Conservation (phyloP, 2,888 invertebrate species). For the Dioctria linearis region DNA sequence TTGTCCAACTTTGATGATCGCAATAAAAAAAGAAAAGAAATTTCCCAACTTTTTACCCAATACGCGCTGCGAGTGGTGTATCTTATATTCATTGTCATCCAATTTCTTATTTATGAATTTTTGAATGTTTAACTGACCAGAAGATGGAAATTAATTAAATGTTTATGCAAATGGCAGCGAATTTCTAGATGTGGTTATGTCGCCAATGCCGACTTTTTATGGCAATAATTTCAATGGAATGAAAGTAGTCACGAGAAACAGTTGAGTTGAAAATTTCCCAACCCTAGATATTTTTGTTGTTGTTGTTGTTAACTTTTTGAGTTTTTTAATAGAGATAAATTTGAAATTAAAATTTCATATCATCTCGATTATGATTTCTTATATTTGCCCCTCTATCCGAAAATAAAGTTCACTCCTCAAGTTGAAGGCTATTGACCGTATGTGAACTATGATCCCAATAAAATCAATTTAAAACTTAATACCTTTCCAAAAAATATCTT, state of each 20-base stretch:
- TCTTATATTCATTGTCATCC: slow-evolving; percentile 12
- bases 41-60: slow-evolving; percentile 42
- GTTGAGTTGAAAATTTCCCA: slow-evolving; percentile 18
- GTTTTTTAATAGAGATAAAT: background rate
- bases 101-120: slow-evolving; percentile 13
- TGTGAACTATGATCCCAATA: background rate
- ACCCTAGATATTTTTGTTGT: background rate
- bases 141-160: slow-evolving; percentile 36
- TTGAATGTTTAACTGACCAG: slow-evolving; percentile 30
- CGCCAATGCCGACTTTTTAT: slow-evolving; percentile 18
- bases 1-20: slow-evolving; percentile 3
- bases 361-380: background rate
- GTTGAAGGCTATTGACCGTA: slow-evolving; percentile 13
- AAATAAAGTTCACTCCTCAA: slow-evolving; percentile 26
- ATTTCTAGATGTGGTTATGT: slow-evolving; percentile 41
- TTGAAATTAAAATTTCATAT: background rate
- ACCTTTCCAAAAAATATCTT: slow-evolving; percentile 9
- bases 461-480: background rate
- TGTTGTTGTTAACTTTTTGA: no score
- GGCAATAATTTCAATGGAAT: slow-evolving; percentile 32
- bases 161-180: slow-evolving; percentile 42
- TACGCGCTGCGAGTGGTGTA: no score
- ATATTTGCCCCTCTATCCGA: background rate
- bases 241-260: slow-evolving; percentile 13
- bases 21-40: slow-evolving; percentile 1